These are phyloP conservation scores for Macaria liturata DNA, from an alignment of 2,888 invertebrate species.

Conservation along the genomic window DNA sequence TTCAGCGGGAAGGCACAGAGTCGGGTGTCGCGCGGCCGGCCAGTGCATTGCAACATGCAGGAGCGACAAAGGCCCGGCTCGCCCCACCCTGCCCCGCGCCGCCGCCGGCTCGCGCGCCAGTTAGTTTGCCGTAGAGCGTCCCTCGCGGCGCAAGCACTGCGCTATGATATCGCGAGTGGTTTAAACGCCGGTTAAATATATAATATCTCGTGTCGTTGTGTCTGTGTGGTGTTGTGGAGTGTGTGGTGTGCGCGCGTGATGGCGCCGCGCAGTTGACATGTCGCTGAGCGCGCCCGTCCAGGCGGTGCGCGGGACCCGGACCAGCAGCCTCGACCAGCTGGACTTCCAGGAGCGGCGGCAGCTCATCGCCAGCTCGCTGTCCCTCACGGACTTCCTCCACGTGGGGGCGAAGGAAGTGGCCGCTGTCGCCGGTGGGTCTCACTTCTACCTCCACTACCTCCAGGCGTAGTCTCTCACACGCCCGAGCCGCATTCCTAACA, in stretches of 20 bases:
- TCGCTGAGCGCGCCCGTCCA: slow-evolving; percentile 79
- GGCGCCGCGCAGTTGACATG: slow-evolving; percentile 80
- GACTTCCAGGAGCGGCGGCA: slow-evolving; percentile 96
- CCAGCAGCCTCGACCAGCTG: slow-evolving; percentile 93
- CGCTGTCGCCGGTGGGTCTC: slow-evolving; percentile 77
- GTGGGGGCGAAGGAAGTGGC: slow-evolving; percentile 85
- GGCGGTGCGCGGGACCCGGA: slow-evolving; percentile 84
- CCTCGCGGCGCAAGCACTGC: slow-evolving; percentile 73
- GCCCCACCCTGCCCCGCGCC: slow-evolving; percentile 69
- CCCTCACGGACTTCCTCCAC: slow-evolving; percentile 92
- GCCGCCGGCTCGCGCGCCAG: slow-evolving; percentile 64
- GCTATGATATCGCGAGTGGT: slow-evolving; percentile 53
- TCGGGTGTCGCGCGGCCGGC: slow-evolving; percentile 48
- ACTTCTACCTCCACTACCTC: slow-evolving; percentile 40
- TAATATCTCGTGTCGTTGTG: slow-evolving; percentile 63
- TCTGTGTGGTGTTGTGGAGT: slow-evolving; percentile 58
- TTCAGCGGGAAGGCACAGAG: slow-evolving; percentile 41
- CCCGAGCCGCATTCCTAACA: slow-evolving; percentile 63
- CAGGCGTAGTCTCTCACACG: slow-evolving; percentile 31
- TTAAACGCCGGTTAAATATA: slow-evolving; percentile 48
- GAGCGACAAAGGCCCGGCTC: slow-evolving; percentile 63
- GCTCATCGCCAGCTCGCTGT: slow-evolving; percentile 93
- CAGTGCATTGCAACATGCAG: slow-evolving; percentile 77
- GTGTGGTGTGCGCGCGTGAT: slow-evolving; percentile 64
- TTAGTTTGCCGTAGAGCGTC: slow-evolving; percentile 78